These are phyloP conservation scores for Thecophora atra DNA, from an alignment of 2,888 invertebrate species.

Conservation along the genomic window DNA sequence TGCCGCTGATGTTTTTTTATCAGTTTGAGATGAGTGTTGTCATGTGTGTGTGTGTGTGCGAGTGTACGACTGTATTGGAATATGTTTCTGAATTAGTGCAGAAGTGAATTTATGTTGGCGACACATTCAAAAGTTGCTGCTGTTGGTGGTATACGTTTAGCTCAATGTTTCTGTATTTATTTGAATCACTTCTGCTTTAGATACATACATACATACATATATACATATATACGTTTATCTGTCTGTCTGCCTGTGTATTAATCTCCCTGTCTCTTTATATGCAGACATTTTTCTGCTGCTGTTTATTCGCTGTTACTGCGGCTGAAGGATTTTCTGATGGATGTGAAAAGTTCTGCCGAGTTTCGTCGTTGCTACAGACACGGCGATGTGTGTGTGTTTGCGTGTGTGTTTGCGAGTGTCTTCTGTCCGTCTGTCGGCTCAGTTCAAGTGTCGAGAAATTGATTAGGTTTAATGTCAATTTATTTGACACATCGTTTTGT, in stretches of 20 bases:
- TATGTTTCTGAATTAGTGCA: background rate
- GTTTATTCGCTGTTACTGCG: constrained; percentile 18
- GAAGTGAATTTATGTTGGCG: constrained; percentile 15
- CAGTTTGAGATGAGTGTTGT: constrained; percentile 1
- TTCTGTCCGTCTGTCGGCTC: background rate
- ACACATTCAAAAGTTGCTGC: background rate
- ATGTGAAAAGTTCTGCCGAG: constrained; percentile 33
- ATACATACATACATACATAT: too few species aligned
- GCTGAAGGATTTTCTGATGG: constrained; percentile 35
- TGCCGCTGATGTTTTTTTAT: constrained; percentile 28
- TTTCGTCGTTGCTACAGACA: background rate
- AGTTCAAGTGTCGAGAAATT: constrained; percentile 12
- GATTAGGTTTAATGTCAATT: constrained; percentile 3
- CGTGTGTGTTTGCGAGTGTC: constrained; percentile 9
- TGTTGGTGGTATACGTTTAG: too few species aligned
- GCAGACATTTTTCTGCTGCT: constrained; percentile 14
- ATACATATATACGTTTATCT: too few species aligned
- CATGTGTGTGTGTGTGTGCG: constrained; percentile 1
- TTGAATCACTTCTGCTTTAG: too few species aligned
- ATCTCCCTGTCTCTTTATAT: constrained; percentile 7
- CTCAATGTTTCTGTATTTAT: too few species aligned
- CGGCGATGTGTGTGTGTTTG: constrained; percentile 12
- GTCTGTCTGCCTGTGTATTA: too few species aligned
- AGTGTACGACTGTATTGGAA: background rate
- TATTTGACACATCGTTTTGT: too few species aligned